These are phyloP conservation scores for Gallinago undulata DNA, from an alignment of 2,113 vertebrate species.

Conservation along the genomic window DNA sequence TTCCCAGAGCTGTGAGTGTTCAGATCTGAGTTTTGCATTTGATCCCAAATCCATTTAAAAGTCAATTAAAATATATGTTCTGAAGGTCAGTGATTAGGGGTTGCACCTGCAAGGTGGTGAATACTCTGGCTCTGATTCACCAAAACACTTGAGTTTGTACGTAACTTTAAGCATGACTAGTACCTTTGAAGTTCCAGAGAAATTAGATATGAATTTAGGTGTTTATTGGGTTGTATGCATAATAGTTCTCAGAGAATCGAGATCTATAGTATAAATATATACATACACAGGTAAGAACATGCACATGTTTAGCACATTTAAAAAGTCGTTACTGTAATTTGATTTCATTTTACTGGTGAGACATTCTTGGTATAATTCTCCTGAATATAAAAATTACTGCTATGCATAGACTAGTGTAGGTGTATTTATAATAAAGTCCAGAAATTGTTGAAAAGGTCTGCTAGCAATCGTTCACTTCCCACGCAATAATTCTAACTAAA, in stretches of 20 bases:
- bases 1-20: background rate
- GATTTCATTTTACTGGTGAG: background rate
- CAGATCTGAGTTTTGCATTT: background rate
- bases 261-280: background rate
- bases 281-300: accelerated
- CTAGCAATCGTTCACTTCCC: background rate
- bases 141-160: background rate
- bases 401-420: background rate
- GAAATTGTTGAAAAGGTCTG: background rate
- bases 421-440: background rate
- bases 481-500: background rate
- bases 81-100: background rate
- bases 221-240: background rate
- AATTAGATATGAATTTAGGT: background rate
- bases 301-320: accelerated
- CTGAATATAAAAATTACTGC: background rate
- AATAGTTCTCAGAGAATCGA: background rate
- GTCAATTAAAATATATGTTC: background rate
- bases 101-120: background rate
- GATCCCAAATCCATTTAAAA: background rate
- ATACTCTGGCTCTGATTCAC: background rate
- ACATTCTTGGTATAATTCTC: background rate
- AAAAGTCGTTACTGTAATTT: background rate
- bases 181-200: background rate
- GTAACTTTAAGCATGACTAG: background rate